These are phyloP conservation scores for Tonatia bakeri DNA, from an alignment of 2,113 vertebrate genomes.

Conservation along the genomic window DNA sequence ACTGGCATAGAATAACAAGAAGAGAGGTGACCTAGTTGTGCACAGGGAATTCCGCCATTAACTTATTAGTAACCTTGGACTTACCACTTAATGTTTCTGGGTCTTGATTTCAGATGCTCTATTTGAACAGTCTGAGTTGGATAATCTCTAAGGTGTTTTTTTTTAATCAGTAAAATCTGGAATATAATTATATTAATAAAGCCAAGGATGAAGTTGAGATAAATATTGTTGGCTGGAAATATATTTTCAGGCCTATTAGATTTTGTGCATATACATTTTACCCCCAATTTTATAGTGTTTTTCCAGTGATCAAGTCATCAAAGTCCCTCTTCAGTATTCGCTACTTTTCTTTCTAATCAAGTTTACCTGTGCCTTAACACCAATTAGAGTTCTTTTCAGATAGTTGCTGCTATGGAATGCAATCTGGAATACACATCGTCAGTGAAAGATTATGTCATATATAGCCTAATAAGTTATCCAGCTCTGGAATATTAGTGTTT, in stretches of 20 bases:
- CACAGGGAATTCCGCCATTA: not conserved
- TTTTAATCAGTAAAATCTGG: not conserved
- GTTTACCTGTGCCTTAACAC: not conserved
- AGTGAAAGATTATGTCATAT: not conserved
- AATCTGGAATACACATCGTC: not conserved
- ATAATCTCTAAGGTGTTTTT: not conserved
- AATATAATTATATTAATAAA: not conserved
- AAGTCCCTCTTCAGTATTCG: not conserved
- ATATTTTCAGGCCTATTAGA: not conserved
- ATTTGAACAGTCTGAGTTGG: not conserved
- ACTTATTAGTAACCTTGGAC: not conserved
- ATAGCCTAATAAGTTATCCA: not conserved
- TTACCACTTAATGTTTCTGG: not conserved
- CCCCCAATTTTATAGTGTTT: not conserved
- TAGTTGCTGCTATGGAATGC: not conserved
- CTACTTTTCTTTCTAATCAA: slow-evolving; percentile 19
- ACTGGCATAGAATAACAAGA: not conserved
- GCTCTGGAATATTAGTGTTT: not conserved
- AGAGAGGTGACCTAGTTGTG: not conserved
- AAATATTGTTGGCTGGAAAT: not conserved
- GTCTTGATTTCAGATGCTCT: not conserved
- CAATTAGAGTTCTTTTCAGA: not conserved
- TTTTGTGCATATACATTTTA: not conserved
- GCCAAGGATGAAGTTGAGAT: not conserved
- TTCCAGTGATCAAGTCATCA: not conserved